Evolutionary conservation across 2,888 invertebrate genomes (phyloP), one percentile per base, ranked within the genome.

Genomic region (Dermolepida albohirtum): DNA sequence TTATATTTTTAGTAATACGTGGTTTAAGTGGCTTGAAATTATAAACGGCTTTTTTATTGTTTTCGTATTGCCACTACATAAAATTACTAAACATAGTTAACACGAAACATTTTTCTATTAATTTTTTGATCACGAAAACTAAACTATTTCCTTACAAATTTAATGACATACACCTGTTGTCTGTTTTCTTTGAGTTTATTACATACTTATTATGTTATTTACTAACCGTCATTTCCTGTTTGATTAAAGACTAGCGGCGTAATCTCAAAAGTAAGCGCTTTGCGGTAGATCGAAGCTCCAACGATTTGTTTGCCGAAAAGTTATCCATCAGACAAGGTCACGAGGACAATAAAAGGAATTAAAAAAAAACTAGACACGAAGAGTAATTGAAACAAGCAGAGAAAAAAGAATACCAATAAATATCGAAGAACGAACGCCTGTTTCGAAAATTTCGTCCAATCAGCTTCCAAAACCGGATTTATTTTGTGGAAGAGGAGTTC

Each of bases 401-500:
- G 34, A 34, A 57, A 40, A 22, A 40, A 16, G 41, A 50, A 66
- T 22, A 49, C 47, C 55, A 47, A 55, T 66, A 57, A 66, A 57
- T 22, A 44, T 49, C 34, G 12, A 14, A 47, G n/a, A n/a, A 64
- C 22, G 51, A 55, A 66, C 66, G 66, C 66, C 66, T 57, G 54
- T 57, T 54, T 49, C 66, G 49, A 50, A 66, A 66, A 47, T 59
- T 59, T 54, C 49, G 47, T 55, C 66, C 66, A 66, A 66, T 66
- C 47, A 66, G 66, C 54, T 39, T 47, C 50, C 41, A 55, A 55
- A 55, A 66, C 55, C 57, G 54, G 66, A 66, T 66, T 67, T 63
- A 67, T 67, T 67, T 67, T 62, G 49, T 50, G 41, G 27, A 62
- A 63, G 67, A 67, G 67, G 67, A 67, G 67, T 67, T 67, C 22